phyloP scores from a whole-genome alignment of 2,888 invertebrate genomes.

The Eilema depressum region DNA sequence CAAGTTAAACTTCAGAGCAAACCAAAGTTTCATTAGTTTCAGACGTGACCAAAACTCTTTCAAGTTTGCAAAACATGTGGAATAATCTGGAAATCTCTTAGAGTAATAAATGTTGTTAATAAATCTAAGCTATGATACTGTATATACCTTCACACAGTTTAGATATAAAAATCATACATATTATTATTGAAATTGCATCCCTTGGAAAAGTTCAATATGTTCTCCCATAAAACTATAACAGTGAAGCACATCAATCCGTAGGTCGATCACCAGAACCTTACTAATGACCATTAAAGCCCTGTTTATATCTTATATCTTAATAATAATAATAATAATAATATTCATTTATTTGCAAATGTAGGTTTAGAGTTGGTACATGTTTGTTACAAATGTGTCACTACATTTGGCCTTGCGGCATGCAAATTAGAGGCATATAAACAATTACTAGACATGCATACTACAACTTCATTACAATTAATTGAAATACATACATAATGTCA shows the following conservation, averaged over 20 bases:
- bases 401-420: too few relatives aligned
- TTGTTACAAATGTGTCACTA: too few relatives aligned
- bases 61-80: not conserved
- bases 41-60: slow-evolving; percentile 22
- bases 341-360: too few relatives aligned
- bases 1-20: slow-evolving; percentile 42
- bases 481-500: too few relatives aligned
- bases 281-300: not conserved
- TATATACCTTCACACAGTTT: not conserved
- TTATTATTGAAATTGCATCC: not conserved
- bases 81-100: slow-evolving; percentile 1
- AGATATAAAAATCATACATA: not conserved
- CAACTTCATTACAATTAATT: too few relatives aligned
- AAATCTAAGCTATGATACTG: not conserved
- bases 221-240: not conserved
- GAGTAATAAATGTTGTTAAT: not conserved
- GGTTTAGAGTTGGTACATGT: too few relatives aligned
- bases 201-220: not conserved
- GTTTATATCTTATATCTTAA: slow-evolving; percentile 6
- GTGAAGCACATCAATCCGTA: not conserved
- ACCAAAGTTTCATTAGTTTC: slow-evolving; percentile 39
- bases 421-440: too few relatives aligned
- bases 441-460: too few relatives aligned
- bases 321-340: too few relatives aligned
- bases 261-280: not conserved